Evolutionary conservation across 1,140 invertebrate genomes (phyloP).

Genomic region (Orchesella cincta): DNA sequence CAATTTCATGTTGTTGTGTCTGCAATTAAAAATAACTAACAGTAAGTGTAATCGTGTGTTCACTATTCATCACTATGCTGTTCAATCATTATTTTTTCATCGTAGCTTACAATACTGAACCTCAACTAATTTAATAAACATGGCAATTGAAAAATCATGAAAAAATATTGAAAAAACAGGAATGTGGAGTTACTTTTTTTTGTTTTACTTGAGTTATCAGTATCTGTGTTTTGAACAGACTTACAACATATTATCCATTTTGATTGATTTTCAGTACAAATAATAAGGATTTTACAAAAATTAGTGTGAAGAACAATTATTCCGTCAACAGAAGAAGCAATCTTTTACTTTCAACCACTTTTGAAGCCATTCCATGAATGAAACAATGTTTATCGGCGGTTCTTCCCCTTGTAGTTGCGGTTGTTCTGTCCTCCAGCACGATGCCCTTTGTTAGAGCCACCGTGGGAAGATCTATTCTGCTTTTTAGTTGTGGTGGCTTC

Average conservation of each 20-base stretch:
- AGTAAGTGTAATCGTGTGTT: background rate
- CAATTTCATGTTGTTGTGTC: background rate
- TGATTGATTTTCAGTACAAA: conserved; percentile 16
- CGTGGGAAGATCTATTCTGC: background rate
- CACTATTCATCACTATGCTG: background rate
- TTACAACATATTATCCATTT: background rate
- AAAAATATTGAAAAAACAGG: conserved; percentile 30
- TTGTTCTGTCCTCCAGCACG: conserved; percentile 15
- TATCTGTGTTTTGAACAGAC: background rate
- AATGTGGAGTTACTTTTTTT: conserved; percentile 20
- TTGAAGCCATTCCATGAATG: background rate
- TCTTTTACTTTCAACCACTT: background rate
- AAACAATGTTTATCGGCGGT: conserved; percentile 44
- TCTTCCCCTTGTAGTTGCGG: conserved; percentile 42
- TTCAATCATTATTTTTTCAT: background rate
- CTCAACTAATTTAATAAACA: conserved; percentile 26
- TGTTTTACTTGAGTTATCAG: background rate
- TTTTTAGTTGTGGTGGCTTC: background rate
- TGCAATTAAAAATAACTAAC: conserved; percentile 8
- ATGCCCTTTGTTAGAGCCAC: conserved; percentile 6
- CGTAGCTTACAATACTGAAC: conserved; percentile 23
- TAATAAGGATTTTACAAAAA: background rate
- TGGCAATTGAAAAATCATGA: conserved; percentile 24
- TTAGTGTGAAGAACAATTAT: background rate
- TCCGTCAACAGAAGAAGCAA: conserved; percentile 14